Evolutionary conservation across 1,140 invertebrate species (phyloP), one percentile per base, ranked within the genome.

Genomic region (Drosophila willistoni): DNA sequence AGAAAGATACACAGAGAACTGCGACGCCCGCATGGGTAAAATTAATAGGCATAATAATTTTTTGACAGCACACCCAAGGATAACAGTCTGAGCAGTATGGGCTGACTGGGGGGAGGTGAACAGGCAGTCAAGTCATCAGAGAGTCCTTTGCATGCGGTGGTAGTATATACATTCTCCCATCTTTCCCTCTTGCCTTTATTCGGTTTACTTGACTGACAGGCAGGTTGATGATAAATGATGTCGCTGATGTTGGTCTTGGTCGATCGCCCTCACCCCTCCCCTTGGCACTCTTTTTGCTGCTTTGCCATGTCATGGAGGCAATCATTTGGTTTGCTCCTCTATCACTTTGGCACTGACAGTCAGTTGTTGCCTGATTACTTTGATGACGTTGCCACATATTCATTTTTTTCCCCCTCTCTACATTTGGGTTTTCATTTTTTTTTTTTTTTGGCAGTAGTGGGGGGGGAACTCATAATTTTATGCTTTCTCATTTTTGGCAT

Each of bases 31-130:
- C 84, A 85, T 81, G 81, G 79, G 65, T 90, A 82, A 91, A 91
- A 91, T 91, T 91, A 91, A 91, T 91, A 91, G 90, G 90, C 90
- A 91, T 91, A 91, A 91, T 91, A 91, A 91, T 91, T 91, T 91
- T 91, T 90, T 91, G 90, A 91, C 90, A 91, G 90, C 81, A 84
- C 83, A 85, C 86, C 83, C 79, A 91, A 91, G 90, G 85, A 91
- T 91, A 91, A 84, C 86, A 81, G 67, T 82, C 77, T 13, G 12
- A 68, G 62, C 22, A 25, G 22, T 4, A 25, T 4, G 22, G 22
- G 22, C 22, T 25, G 22, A 59, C 33, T 14, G 34, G 59, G 63
- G 63, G 70, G 41, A 74, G 66, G n/a, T 36, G 56, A 19, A 12
- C 57, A 56, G 69, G 68, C 71, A 72, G 84, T 80, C 80, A 78